Evolutionary conservation across 2,888 invertebrate species (phyloP).

Genomic region (Cryptus armator): DNA sequence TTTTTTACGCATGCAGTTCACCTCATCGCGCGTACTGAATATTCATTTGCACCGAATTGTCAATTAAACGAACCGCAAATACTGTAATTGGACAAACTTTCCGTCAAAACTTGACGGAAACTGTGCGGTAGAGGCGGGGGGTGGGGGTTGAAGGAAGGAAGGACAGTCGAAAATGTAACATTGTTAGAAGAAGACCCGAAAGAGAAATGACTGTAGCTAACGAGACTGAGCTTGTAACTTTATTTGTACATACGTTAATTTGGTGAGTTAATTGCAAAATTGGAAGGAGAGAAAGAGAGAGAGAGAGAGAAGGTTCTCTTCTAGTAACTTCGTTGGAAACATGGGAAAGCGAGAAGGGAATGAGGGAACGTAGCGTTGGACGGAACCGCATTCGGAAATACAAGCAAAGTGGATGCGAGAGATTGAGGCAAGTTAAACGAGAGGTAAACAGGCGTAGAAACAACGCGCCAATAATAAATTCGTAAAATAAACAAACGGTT

Average conservation of each 20-base stretch:
- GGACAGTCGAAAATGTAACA: conserved; percentile 28
- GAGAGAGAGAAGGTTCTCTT: neutral
- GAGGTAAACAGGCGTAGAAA: conserved; percentile 69
- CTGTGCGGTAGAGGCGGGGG: conserved; percentile 1
- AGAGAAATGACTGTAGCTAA: conserved; percentile 13
- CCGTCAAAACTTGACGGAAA: conserved; percentile 45
- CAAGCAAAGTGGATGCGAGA: conserved; percentile 59
- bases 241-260: conserved; percentile 47
- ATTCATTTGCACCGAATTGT: conserved; percentile 29
- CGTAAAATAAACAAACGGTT: conserved; percentile 79
- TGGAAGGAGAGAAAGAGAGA: neutral
- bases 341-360: conserved; percentile 29
- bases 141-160: neutral
- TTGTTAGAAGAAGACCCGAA: conserved; percentile 23
- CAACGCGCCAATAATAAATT: conserved; percentile 80
- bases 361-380: neutral
- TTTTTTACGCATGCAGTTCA: neutral
- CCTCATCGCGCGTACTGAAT: conserved; percentile 20
- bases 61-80: conserved; percentile 28
- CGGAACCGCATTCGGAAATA: conserved; percentile 42
- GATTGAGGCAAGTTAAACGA: conserved; percentile 50
- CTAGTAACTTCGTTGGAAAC: conserved; percentile 42
- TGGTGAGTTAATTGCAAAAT: conserved; percentile 45
- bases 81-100: conserved; percentile 50
- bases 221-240: conserved; percentile 38